phyloP scores from a whole-genome alignment of 1,140 invertebrate species.

The Druon quercuslanigerum region DNA sequence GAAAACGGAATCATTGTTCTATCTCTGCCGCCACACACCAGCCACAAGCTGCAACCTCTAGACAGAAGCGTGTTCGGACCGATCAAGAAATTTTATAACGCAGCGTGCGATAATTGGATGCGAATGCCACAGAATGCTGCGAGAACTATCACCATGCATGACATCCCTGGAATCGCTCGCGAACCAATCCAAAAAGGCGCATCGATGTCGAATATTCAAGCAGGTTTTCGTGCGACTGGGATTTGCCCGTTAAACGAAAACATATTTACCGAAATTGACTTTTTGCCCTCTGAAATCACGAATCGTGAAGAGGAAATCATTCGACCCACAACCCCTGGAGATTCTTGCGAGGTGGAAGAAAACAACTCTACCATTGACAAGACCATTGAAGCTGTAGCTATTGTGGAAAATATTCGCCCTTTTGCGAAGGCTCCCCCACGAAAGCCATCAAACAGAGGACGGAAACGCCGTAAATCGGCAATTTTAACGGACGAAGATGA shows the following conservation, averaged over 20 bases:
- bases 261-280: not conserved
- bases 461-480: too few relatives aligned
- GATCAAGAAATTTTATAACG: constrained; percentile 65
- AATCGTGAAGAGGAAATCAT: not conserved
- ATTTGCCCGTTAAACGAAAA: not conserved
- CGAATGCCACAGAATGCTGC: not conserved
- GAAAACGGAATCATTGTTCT: constrained; percentile 65
- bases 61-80: constrained; percentile 67
- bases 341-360: too few relatives aligned
- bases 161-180: not conserved
- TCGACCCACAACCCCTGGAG: too few relatives aligned
- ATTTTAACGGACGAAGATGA: too few relatives aligned
- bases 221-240: not conserved
- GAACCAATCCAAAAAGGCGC: not conserved
- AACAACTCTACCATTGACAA: too few relatives aligned
- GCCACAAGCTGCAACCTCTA: constrained; percentile 63
- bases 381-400: too few relatives aligned
- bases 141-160: not conserved
- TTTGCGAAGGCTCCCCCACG: too few relatives aligned
- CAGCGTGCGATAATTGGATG: constrained; percentile 44
- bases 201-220: not conserved
- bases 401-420: too few relatives aligned
- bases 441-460: too few relatives aligned
- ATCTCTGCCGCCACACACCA: constrained; percentile 57
- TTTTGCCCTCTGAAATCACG: not conserved